phyloP scores from a whole-genome alignment of 2,888 invertebrate species.

The Pammene fasciana region DNA sequence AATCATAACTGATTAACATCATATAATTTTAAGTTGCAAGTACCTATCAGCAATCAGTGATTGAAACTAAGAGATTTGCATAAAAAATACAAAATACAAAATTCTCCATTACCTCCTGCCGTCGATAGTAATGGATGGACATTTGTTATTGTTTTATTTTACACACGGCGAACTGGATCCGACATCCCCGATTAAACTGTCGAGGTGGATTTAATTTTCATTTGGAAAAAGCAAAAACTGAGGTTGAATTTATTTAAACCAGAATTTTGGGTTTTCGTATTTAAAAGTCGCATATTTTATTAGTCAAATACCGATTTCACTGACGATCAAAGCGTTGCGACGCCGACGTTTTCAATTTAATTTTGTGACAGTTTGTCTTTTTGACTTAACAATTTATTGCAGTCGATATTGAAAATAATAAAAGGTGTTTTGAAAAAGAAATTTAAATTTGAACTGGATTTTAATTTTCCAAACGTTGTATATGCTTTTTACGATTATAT shows the following conservation, averaged over 20 bases:
- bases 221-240: conserved; percentile 10
- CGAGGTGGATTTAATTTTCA: conserved; percentile 8
- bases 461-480: background rate
- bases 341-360: conserved; percentile 18
- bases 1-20: no score
- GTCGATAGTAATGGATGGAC: background rate
- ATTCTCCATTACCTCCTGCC: background rate
- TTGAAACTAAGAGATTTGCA: conserved; percentile 5
- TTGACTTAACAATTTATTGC: background rate
- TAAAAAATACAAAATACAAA: background rate
- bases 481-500: background rate
- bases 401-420: background rate
- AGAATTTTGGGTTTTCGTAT: conserved; percentile 1
- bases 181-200: conserved; percentile 16
- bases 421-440: no score
- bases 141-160: conserved; percentile 15
- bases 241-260: conserved; percentile 21
- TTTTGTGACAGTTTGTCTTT: conserved; percentile 1
- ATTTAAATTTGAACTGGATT: background rate
- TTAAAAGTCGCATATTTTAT: conserved; percentile 11
- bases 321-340: background rate
- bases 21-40: no score
- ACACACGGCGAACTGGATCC: conserved; percentile 1
- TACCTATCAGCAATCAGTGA: no score
- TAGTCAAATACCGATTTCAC: conserved; percentile 4